phyloP scores from a whole-genome alignment of 2,797 vertebrate genomes.

The Tapera naevia region DNA sequence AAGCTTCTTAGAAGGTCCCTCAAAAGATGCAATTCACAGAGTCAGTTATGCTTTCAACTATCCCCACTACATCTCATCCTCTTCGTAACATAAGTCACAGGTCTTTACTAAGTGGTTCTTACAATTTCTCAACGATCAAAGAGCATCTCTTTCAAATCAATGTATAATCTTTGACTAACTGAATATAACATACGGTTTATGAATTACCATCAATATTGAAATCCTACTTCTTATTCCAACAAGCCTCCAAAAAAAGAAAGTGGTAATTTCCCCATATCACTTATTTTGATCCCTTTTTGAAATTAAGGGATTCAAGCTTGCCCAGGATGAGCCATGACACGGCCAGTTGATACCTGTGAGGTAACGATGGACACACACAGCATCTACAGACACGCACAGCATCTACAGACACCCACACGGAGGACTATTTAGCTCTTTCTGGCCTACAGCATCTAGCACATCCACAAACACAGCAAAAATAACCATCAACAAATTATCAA shows the following conservation, averaged over 20 bases:
- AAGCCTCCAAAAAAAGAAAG: not conserved
- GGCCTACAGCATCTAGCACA: not conserved
- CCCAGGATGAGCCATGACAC: not conserved
- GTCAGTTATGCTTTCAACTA: not conserved
- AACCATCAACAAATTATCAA: not conserved
- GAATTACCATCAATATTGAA: not conserved
- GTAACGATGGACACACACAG: not conserved
- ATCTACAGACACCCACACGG: accelerated
- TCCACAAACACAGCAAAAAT: not conserved
- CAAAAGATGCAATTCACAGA: not conserved
- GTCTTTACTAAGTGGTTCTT: not conserved
- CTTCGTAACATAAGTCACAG: not conserved
- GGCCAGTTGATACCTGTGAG: not conserved
- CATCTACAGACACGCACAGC: not conserved
- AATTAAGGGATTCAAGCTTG: not conserved
- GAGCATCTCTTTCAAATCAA: not conserved
- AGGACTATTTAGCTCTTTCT: not conserved
- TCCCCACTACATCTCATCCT: not conserved
- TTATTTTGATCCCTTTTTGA: not conserved
- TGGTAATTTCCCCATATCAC: not conserved
- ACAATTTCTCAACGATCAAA: not conserved
- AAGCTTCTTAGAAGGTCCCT: not conserved
- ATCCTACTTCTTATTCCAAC: not conserved
- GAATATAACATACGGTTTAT: not conserved
- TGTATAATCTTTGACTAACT: not conserved